A percentile compares a stretch with the other conserved stretches of the same genome.
Conservation (phyloP, 1,140 invertebrate genomes). For the Heliconius eleuchia region DNA sequence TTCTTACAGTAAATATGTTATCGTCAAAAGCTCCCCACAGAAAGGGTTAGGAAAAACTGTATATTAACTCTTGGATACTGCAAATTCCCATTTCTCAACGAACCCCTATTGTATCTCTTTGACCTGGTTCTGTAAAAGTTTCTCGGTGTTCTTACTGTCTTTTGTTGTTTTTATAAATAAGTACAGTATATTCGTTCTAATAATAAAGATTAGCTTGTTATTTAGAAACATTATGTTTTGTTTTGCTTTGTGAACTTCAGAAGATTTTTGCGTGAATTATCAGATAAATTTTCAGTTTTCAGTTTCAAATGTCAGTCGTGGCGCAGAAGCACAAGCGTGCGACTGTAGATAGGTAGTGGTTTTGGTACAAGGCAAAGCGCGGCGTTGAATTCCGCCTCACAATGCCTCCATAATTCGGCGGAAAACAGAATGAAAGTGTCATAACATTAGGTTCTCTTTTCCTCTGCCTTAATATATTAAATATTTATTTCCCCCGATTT, state of each 20-base stretch:
- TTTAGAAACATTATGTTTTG: background rate
- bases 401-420: too few species aligned
- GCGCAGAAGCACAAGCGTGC: too few species aligned
- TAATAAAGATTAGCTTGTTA: background rate
- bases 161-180: slow-evolving; percentile 3
- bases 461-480: too few species aligned
- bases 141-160: background rate
- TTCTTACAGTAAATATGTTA: background rate
- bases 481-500: too few species aligned
- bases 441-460: too few species aligned
- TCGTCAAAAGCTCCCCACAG: background rate
- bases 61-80: background rate
- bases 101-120: background rate
- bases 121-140: slow-evolving; percentile 5
- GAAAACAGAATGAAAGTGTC: too few species aligned
- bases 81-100: background rate
- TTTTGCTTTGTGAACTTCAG: background rate
- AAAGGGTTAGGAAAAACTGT: background rate
- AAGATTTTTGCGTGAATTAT: background rate
- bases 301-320: too few species aligned
- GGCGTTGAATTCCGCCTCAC: too few species aligned
- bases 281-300: too few species aligned
- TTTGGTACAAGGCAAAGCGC: too few species aligned
- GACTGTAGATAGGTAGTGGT: too few species aligned
- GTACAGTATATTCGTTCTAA: background rate